phyloP scores from a whole-genome alignment of 2,113 vertebrate species.

The Ciconia stormi region DNA sequence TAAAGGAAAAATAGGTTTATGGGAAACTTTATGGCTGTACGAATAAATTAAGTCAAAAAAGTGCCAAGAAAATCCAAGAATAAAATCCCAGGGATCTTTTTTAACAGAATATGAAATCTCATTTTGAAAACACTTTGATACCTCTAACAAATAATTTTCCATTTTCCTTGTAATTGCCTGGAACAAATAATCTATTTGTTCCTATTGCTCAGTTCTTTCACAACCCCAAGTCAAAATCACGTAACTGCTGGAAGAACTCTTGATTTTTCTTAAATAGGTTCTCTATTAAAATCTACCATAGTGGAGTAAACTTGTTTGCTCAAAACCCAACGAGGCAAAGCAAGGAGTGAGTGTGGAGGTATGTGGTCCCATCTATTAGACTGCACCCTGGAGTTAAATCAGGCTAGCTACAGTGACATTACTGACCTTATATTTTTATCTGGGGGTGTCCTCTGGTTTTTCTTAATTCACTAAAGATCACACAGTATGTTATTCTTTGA shows the following conservation, averaged over 20 bases:
- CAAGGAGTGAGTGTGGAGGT: background rate
- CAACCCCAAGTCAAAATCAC: background rate
- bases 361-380: background rate
- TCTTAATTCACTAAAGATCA: background rate
- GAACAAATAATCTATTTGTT: background rate
- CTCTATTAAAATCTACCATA: background rate
- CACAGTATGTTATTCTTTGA: background rate
- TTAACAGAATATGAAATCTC: background rate
- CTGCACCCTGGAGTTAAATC: background rate
- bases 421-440: background rate
- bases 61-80: conserved; percentile 11
- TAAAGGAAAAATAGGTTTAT: conserved; percentile 26
- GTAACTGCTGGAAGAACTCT: background rate
- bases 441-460: background rate
- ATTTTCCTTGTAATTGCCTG: background rate
- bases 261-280: background rate
- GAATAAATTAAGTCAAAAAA: background rate
- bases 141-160: background rate
- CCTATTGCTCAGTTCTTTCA: background rate
- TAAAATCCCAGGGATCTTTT: background rate
- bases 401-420: background rate
- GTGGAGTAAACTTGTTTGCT: background rate
- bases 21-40: background rate
- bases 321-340: background rate
- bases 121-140: conserved; percentile 2